These are phyloP conservation scores for Platyscapa corneri DNA, from an alignment of 1,140 invertebrate species.

Conservation along the genomic window DNA sequence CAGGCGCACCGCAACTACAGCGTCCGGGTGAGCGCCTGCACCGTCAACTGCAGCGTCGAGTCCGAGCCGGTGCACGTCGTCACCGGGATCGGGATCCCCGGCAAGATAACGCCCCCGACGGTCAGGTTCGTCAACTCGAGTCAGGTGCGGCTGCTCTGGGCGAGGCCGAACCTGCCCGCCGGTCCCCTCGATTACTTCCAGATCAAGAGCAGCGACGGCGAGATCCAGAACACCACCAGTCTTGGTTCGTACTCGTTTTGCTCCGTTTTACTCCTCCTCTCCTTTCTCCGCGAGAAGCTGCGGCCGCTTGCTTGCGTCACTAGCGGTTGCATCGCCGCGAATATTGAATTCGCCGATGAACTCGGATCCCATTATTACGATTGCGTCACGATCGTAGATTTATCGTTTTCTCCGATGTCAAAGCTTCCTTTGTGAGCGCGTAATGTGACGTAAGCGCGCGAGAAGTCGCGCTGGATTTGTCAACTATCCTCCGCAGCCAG, in stretches of 20 bases:
- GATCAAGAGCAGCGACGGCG: conserved; percentile 61
- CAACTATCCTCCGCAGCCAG: too few species aligned
- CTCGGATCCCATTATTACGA: too few species aligned
- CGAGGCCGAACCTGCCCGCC: conserved; percentile 76
- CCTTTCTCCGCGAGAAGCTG: too few species aligned
- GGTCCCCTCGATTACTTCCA: conserved; percentile 79
- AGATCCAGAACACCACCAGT: conserved; percentile 64
- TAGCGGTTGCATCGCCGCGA: too few species aligned
- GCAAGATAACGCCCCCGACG: conserved; percentile 71
- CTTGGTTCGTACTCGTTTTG: conserved; percentile 46
- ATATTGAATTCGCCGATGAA: too few species aligned
- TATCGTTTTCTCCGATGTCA: too few species aligned
- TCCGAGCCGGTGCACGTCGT: conserved; percentile 70
- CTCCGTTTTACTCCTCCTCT: too few species aligned
- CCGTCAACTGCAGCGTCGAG: conserved; percentile 78
- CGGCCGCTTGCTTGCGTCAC: too few species aligned
- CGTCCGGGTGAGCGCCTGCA: conserved; percentile 82
- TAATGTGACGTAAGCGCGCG: too few species aligned
- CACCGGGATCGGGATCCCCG: conserved; percentile 79
- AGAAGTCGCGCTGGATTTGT: too few species aligned
- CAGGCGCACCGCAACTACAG: conserved; percentile 77
- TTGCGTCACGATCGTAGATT: too few species aligned
- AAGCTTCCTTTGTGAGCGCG: too few species aligned
- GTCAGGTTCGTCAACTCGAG: conserved; percentile 73
- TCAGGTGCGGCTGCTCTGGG: conserved; percentile 76